Evolutionary conservation across 1,140 invertebrate species (phyloP), one percentile per base, ranked within the genome.

Genomic region (Drosophila baimaii): DNA sequence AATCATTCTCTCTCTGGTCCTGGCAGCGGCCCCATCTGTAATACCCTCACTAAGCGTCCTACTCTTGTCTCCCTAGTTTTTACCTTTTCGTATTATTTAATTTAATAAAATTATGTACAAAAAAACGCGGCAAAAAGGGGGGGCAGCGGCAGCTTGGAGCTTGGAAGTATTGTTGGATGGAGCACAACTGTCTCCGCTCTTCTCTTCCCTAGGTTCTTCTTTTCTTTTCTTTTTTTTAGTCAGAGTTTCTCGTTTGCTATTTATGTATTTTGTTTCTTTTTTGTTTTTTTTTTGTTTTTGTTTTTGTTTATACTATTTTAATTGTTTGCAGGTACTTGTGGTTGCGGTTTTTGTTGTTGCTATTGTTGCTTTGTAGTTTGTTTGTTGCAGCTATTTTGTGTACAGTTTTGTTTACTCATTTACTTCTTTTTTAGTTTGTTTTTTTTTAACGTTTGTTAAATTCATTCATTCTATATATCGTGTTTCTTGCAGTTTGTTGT

Each of bases 271-370:
- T 84, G 44, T 44, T 69, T 78, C 66, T 75, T 84, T 70, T 47
- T 25, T n/a, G 25, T 25, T 23, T 64, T 73, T 46, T 66, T 54
- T 71, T 76, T 74, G 10, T 12, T 10, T 25, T 25, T 25, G 57
- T 57, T 56, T 69, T 51, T 58, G 29, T 84, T 86, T 86, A 81
- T 86, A 75, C 75, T 85, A 80, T 90, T 79, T 90, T 68, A 74
- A 88, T 85, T 81, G 51, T 54, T 91, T 91, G 90, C 90, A 91
- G 90, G 90, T 91, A 91, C 90, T 91, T 91, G 90, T 88, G 90
- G 84, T 91, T 91, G 83, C 90, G 91, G 86, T 91, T 90, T 54
- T 91, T 79, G 81, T 89, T 84, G 77, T 89, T 84, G 77, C 76
- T 91, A 82, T 85, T 90, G 83, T 88, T 88, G 80, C 84, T 83